Evolutionary conservation across 2,113 vertebrate species (phyloP), one percentile per base, ranked within the genome.

Genomic region (Sapajus apella): DNA sequence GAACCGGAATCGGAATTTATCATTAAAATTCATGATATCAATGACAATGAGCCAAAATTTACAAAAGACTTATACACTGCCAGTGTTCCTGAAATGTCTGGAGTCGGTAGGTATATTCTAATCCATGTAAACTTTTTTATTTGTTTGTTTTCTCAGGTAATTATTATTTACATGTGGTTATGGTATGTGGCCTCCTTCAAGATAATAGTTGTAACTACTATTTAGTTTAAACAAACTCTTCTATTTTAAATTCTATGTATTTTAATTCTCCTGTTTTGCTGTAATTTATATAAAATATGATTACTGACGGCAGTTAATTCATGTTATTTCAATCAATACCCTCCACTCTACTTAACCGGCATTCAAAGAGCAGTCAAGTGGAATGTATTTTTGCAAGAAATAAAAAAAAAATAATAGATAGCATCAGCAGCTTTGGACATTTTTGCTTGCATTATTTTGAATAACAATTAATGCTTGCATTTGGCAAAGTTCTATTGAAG

Each of bases 21-120:
- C 95, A 99, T 99, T 97, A 99, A 99, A 98, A 99, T 99, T 83
- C 99, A 99, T 3, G 99, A 99, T 98, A 99, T 99, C 97, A 99
- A 99, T 94, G 99, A 99, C 98, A 99, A 99, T 45, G 99, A 99
- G 86, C 99, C 99, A 73, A 99, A 99, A 98, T 99, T 99, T 96
- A 98, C 98, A 14, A 99, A 99, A 98, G 99, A 99, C 6, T 97
- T 99, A 82, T 99, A 99, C 95, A 99, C 98, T 3, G 99, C 99
- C 95, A 99, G 98, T 50, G 99, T 99, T 93, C 99, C 99, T 8
- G 99, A 99, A 98, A 99, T 99, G 99, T 99, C 99, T 82, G 99
- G 99, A 98, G 99, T 99, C 17, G 99, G 99, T 99, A 98, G 98
- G 99, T 99, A 97, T 97, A 97, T 97, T 64, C 1, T 97, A 90